Percentiles rank a stretch among this genome's conserved stretches.
Evolutionary conservation across 1,140 invertebrate species (phyloP).

Genomic region (Andrena cerasifolii): DNA sequence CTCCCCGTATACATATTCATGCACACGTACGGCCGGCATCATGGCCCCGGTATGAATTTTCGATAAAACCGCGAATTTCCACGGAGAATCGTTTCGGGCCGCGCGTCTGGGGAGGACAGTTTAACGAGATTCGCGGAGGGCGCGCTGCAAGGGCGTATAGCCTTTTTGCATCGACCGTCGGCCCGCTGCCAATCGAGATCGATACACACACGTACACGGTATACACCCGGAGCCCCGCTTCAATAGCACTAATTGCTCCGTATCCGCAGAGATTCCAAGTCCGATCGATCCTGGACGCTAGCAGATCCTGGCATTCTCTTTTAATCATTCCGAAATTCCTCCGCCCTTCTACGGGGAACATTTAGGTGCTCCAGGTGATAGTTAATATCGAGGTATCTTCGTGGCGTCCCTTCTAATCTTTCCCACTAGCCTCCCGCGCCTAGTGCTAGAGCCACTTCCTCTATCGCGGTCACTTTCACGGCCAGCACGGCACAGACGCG

Average conservation of each 20-base stretch:
- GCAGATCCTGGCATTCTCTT: too few species aligned
- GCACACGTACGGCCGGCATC: not conserved
- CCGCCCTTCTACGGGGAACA: too few species aligned
- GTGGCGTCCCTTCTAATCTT: too few species aligned
- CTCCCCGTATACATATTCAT: conserved; percentile 27
- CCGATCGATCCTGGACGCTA: too few species aligned
- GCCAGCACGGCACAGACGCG: not conserved
- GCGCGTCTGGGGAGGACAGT: conserved; percentile 64
- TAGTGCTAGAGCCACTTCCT: too few species aligned
- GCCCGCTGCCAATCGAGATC: conserved; percentile 49
- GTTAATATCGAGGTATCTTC: too few species aligned
- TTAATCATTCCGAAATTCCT: too few species aligned
- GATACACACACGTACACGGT: conserved; percentile 47
- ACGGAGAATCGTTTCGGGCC: conserved; percentile 52
- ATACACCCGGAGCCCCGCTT: conserved; percentile 1
- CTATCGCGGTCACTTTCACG: too few species aligned
- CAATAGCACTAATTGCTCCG: conserved; percentile 25
- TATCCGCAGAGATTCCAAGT: too few species aligned
- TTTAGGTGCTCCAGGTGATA: too few species aligned
- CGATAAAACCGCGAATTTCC: conserved; percentile 67
- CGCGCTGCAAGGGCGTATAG: conserved; percentile 13
- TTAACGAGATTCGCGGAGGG: conserved; percentile 63
- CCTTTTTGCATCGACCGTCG: conserved; percentile 44
- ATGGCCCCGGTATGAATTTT: conserved; percentile 60
- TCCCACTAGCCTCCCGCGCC: too few species aligned